Conservation (phyloP, 2,797 vertebrate species). For the Gobio occitaniae region DNA sequence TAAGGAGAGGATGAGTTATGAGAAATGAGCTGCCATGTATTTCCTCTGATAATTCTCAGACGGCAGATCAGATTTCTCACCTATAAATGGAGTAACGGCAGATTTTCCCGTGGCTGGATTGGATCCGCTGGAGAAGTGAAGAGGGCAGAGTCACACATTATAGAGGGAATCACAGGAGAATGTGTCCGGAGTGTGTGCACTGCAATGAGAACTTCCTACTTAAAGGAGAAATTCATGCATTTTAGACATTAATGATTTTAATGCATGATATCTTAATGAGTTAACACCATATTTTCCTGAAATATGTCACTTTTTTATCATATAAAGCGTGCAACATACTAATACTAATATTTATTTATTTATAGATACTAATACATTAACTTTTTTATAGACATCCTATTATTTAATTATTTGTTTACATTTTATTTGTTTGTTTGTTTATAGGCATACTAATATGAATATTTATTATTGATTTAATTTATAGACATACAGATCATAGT, state of each 20-base stretch:
- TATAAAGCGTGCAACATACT: not conserved
- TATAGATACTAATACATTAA: too few species aligned
- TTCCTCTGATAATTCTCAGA: slow-evolving; percentile 33
- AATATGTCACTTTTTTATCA: not conserved
- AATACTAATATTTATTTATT: too few species aligned
- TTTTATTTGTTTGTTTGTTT: too few species aligned
- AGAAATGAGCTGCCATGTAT: slow-evolving; percentile 9
- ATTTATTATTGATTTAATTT: too few species aligned
- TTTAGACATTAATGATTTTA: not conserved
- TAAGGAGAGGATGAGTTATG: slow-evolving; percentile 12
- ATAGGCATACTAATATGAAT: not conserved
- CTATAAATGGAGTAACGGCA: slow-evolving; percentile 28
- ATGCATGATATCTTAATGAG: not conserved
- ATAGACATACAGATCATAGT: too few species aligned
- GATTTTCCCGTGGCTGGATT: not conserved
- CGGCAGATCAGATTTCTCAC: not conserved
- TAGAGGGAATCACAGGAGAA: not conserved
- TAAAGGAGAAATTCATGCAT: not conserved
- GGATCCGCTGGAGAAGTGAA: slow-evolving; percentile 9
- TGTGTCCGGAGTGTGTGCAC: not conserved
- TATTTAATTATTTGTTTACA: not conserved
- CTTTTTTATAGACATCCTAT: too few species aligned
- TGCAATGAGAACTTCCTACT: not conserved
- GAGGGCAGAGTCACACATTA: not conserved
- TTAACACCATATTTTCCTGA: not conserved